A percentile compares a stretch with the other conserved stretches of the same genome.
Conservation (phyloP, 2,888 invertebrate genomes). For the Poecilobothrus nobilitatus region DNA sequence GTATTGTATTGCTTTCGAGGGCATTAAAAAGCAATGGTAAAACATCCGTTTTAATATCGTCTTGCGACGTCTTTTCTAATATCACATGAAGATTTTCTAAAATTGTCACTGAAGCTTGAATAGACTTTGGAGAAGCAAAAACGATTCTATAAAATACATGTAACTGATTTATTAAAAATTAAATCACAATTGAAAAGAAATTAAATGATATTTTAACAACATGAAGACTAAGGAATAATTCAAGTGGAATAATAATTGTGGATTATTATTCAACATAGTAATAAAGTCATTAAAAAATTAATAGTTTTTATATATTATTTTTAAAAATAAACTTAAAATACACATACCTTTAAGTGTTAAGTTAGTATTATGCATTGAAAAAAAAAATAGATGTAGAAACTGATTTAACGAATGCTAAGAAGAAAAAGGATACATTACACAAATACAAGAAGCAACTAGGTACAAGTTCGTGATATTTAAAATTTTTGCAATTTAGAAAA, state of each 20-base stretch:
- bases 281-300: no score
- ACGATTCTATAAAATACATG: constrained; percentile 50
- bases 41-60: constrained; percentile 71
- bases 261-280: no score
- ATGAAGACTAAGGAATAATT: not conserved
- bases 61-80: constrained; percentile 73
- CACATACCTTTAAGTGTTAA: not conserved
- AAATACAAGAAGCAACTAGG: constrained; percentile 4
- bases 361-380: not conserved
- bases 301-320: not conserved
- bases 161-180: constrained; percentile 13
- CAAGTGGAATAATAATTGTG: constrained; percentile 8
- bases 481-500: no score
- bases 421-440: not conserved
- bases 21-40: constrained; percentile 78
- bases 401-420: no score
- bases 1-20: constrained; percentile 79
- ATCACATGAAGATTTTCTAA: constrained; percentile 84
- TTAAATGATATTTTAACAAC: not conserved
- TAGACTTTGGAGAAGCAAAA: constrained; percentile 68
- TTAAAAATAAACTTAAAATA: constrained; percentile 16
- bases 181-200: not conserved
- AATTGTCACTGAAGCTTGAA: constrained; percentile 78
- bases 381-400: no score
- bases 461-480: no score